Evolutionary conservation across 2,797 vertebrate species (phyloP).

Genomic region (Columba guinea): DNA sequence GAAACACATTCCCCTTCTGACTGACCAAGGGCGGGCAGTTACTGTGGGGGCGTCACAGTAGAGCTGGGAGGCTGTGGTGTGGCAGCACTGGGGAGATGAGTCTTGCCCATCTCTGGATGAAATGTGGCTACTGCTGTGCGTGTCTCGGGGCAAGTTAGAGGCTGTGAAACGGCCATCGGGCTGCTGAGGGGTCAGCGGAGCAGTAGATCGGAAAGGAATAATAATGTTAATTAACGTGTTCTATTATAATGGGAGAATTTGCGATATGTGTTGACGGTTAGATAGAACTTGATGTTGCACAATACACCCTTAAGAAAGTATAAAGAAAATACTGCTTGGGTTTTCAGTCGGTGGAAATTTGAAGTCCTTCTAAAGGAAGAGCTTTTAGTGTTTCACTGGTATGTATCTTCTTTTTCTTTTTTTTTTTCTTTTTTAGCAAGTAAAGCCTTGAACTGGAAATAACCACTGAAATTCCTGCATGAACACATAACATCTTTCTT

Average conservation of each 20-base stretch:
- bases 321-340: not conserved
- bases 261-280: rapidly evolving
- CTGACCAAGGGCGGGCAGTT: rapidly evolving
- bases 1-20: not conserved
- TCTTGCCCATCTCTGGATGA: rapidly evolving
- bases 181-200: rapidly evolving
- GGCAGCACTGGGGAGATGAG: not conserved
- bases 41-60: rapidly evolving
- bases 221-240: not conserved
- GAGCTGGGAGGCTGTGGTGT: not conserved
- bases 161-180: not conserved
- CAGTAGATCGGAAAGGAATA: not conserved
- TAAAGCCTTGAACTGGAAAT: not conserved
- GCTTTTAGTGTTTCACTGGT: not conserved
- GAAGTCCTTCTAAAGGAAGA: not conserved
- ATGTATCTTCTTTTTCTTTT: rapidly evolving
- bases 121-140: rapidly evolving
- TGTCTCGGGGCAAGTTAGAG: rapidly evolving
- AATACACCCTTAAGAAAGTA: not conserved
- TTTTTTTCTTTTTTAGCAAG: not conserved
- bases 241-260: rapidly evolving
- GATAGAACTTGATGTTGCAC: not conserved
- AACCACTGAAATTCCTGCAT: not conserved
- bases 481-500: not conserved
- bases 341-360: not conserved